Percentiles rank a stretch among this genome's conserved stretches.
Evolutionary conservation across 2,113 vertebrate species (phyloP).

Genomic region (Ceyx margarethae): DNA sequence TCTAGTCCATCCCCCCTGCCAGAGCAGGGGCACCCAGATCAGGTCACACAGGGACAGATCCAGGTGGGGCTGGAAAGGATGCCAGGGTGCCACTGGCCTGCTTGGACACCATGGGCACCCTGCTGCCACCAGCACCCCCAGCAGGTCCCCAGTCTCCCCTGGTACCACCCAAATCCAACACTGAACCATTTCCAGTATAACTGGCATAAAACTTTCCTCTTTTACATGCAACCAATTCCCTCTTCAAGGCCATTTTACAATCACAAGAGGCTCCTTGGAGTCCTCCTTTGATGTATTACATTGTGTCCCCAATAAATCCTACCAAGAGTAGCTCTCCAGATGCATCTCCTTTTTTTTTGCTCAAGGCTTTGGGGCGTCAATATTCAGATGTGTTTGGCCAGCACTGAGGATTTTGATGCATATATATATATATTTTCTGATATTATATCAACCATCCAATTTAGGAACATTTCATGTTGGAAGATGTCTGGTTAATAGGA

Average conservation of each 20-base stretch:
- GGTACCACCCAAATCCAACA: not conserved
- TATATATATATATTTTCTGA: not conserved
- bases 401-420: not conserved
- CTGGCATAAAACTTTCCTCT: not conserved
- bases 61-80: no score
- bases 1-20: no score
- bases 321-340: not conserved
- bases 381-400: not conserved
- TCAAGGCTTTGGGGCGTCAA: not conserved
- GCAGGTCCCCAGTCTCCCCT: no score
- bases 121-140: no score
- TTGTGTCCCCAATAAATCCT: not conserved
- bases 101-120: no score
- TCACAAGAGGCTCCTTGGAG: not conserved
- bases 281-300: not conserved
- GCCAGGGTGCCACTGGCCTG: no score
- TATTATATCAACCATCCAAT: not conserved
- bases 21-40: no score
- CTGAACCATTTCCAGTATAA: not conserved
- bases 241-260: not conserved
- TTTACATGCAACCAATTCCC: not conserved
- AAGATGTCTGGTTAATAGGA: accelerated
- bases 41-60: no score
- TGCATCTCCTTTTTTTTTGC: not conserved
- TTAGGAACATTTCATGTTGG: not conserved